Base-by-base conservation (phyloP, 2,797 vertebrate species). In the Cuniculus paca region DNA sequence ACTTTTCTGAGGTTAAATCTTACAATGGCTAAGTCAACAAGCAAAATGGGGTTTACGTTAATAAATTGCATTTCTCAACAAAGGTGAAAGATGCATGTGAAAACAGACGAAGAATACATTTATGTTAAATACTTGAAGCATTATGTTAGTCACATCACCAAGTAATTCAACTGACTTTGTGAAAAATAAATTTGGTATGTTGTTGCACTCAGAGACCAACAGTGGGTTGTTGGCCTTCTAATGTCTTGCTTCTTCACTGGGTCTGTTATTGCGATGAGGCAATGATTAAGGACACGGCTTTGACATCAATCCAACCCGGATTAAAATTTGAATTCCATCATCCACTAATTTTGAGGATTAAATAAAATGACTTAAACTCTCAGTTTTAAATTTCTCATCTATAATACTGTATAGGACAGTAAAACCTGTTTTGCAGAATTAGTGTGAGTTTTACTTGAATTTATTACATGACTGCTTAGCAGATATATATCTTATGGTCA, bases 261-360 rank as follows among this genome's bases (percentile, higher is more conserved):
- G 24, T 2, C 24, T 20, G 5, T 60, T 75, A 54, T 28, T 39
- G 34, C n/a, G 54, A 45, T 68, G 31, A 36, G 13, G 34, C 20
- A 81, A 58, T 50, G 61, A 78, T 31, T 78, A 78, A 36, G 10
- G 22, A 6, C 17, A 61, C 24, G n/a, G 17, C 31, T 81, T 79
- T n/a, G 74, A 9, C 45, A 93, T 89, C 20, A 63, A 86, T 78
- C 50, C 75, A 84, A 68, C 20, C 28, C 70, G n/a, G 48, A 83
- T 82, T 45, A 75, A 86, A 94, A 75, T 45, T 61, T 56, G 48
- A 50, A 14, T 26, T 56, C 60, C 5, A 82, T 42, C 19, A 72
- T 42, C 88, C 70, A 81, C 34, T 89, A 70, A 86, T 19, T 89
- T 93, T 11, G 45, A 94, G 39, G 48, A 80, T 89, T 78, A 87